Evolutionary conservation across 1,140 invertebrate genomes (phyloP).

Genomic region (Sweltsa coloradensis): DNA sequence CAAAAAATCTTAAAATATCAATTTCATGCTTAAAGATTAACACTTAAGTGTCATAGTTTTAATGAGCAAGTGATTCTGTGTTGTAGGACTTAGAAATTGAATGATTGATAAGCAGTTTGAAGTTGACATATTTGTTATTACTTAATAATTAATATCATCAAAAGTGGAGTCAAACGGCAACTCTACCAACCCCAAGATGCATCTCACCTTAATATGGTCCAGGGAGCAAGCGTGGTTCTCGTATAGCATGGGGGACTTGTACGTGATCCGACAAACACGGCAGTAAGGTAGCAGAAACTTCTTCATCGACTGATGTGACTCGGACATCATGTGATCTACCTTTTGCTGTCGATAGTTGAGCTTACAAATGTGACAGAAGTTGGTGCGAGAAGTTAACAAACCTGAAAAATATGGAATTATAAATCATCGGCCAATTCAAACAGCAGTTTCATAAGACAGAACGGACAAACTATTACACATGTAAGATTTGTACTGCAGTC

Average conservation of each 20-base stretch:
- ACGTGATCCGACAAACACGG: constrained; percentile 52
- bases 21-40: too few species aligned
- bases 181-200: too few species aligned
- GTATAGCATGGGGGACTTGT: constrained; percentile 68
- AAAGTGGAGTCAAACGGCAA: too few species aligned
- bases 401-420: constrained; percentile 3
- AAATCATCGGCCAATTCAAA: too few species aligned
- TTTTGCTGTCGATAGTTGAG: constrained; percentile 66
- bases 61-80: too few species aligned
- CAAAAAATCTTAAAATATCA: too few species aligned
- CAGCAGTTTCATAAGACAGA: too few species aligned
- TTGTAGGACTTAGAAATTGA: neutral
- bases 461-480: too few species aligned
- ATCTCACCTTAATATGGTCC: constrained; percentile 63
- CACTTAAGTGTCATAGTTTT: too few species aligned
- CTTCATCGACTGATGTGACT: constrained; percentile 66
- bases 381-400: constrained; percentile 39
- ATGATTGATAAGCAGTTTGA: neutral
- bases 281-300: constrained; percentile 69
- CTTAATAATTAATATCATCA: too few species aligned
- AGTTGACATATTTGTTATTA: neutral
- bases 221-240: constrained; percentile 67
- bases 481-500: too few species aligned
- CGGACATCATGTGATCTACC: constrained; percentile 57
- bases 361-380: constrained; percentile 65